These are phyloP conservation scores for Sinocyclocheilus anshuiensis DNA, from an alignment of 2,113 vertebrate genomes.

Conservation along the genomic window DNA sequence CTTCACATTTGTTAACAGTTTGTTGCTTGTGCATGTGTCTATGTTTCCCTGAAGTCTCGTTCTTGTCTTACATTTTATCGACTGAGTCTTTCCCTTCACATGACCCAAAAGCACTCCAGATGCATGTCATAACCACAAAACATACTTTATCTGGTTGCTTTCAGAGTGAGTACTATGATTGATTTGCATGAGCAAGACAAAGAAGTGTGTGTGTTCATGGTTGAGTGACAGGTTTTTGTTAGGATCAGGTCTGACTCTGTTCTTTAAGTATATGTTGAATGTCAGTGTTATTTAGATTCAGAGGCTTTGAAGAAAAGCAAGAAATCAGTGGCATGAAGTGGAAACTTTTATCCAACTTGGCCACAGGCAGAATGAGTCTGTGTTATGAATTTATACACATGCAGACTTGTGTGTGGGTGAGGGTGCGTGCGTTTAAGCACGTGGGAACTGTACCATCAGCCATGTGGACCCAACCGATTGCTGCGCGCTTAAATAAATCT, in stretches of 20 bases:
- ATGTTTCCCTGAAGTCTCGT: not conserved
- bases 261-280: not conserved
- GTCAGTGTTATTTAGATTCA: not conserved
- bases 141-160: not conserved
- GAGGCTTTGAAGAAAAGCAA: not conserved
- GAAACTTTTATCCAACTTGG: not conserved
- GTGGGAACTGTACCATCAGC: slow-evolving; percentile 7
- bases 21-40: not conserved
- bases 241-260: too few relatives aligned
- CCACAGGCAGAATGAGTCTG: not conserved
- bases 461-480: not conserved
- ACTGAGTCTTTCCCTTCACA: too few relatives aligned
- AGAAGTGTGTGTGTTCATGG: slow-evolving; percentile 3
- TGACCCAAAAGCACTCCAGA: not conserved
- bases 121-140: not conserved
- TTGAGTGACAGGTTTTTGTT: not conserved
- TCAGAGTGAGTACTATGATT: not conserved
- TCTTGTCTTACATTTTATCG: not conserved
- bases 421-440: not conserved
- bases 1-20: not conserved
- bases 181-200: not conserved
- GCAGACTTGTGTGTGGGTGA: not conserved
- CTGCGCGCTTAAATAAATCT: not conserved
- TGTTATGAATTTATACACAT: not conserved
- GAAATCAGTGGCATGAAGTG: not conserved